A percentile compares a stretch with the other conserved stretches of the same genome.
phyloP scores from a whole-genome alignment of 2,888 invertebrate species.

The Callyntrura guangdongensis region DNA sequence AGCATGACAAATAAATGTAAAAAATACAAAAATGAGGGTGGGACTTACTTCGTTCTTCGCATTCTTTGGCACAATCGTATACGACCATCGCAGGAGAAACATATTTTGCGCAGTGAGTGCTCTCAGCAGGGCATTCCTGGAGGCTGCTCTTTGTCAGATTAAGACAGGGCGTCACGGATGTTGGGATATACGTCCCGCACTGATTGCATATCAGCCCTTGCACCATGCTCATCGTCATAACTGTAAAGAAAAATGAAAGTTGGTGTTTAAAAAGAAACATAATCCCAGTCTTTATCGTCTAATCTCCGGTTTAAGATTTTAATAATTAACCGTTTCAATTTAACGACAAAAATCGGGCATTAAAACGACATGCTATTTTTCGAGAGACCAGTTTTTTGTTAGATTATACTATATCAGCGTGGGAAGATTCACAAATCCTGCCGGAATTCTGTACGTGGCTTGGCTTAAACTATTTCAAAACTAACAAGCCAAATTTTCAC shows the following conservation, averaged over 20 bases:
- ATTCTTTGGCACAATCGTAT: slow-evolving; percentile 83
- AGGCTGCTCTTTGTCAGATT: slow-evolving; percentile 81
- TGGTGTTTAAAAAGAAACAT: background rate
- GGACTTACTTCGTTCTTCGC: slow-evolving; percentile 83
- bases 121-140: slow-evolving; percentile 80
- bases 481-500: slow-evolving; percentile 21
- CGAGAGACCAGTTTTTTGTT: background rate
- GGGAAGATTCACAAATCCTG: background rate
- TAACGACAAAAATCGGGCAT: background rate
- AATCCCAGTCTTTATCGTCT: background rate
- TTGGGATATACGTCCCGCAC: slow-evolving; percentile 83
- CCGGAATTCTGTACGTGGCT: background rate
- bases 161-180: slow-evolving; percentile 84
- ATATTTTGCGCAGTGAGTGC: slow-evolving; percentile 83
- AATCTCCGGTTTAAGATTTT: background rate
- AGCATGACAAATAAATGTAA: no score
- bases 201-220: slow-evolving; percentile 83
- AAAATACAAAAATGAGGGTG: slow-evolving; percentile 24
- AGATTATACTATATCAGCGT: no score
- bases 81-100: slow-evolving; percentile 83
- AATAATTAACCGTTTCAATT: slow-evolving; percentile 13
- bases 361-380: no score
- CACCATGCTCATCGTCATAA: slow-evolving; percentile 79
- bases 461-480: background rate
- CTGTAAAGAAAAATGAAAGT: slow-evolving; percentile 76